Base-by-base conservation (phyloP, 1,140 invertebrate genomes). In the Melanaphis sacchari region DNA sequence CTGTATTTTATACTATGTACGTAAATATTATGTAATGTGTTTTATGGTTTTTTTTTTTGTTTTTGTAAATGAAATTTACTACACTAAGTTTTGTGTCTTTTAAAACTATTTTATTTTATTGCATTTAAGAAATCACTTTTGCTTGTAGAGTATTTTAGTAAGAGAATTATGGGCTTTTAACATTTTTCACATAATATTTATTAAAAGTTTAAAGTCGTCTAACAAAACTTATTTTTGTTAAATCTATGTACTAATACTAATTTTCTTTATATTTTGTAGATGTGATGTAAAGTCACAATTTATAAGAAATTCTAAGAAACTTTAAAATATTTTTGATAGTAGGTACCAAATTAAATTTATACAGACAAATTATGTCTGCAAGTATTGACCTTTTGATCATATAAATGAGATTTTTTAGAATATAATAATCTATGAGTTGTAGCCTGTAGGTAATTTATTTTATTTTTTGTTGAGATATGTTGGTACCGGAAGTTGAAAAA, bases 51-150 rank as follows among this genome's bases (percentile, higher is more conserved):
- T n/a, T 43, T 43, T n/a, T 43, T n/a, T 87, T 46, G 0, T 85
- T 49, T 87, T 87, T 85, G 22, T 41, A 85, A 85, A 43, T 43
- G 41, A 26, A 85, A 85, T 85, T 43, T 43, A 85, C 41, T 85
- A 85, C 84, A 85, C 84, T 8, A 40, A 43, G 84, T 85, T 85
- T 85, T 85, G 87, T 49, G 36, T 88, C 46, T 49, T 88, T 88
- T n/a, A n/a, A n/a, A 36, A 88, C n/a, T 88, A 36, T 36, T 59
- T 90, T 90, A 54, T 90, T 90, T 90, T 90, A 90, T 54, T 40
- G 52, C 38, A 38, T 90, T 90, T 59, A 40, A 90, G 59, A 90
- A 54, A 90, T 90, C 49, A 59, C 26, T 90, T 90, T 90, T 90
- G 49, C 26, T 40, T 41, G 22, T 54, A 26, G 9, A 22, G 49